phyloP scores from a whole-genome alignment of 2,797 vertebrate genomes.

The Sebastes trivittatus region DNA sequence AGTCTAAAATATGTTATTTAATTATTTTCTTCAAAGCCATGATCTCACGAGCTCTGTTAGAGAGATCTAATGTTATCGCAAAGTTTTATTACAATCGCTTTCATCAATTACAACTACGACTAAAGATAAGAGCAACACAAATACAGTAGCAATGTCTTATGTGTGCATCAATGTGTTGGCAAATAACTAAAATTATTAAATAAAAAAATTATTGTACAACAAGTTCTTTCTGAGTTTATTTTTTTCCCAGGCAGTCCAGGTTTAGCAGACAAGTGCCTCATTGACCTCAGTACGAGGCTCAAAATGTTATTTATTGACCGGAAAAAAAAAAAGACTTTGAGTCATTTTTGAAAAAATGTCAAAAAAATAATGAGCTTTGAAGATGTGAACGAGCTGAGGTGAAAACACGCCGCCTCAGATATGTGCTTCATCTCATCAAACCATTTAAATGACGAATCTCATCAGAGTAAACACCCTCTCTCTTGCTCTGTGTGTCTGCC shows the following conservation, averaged over 20 bases:
- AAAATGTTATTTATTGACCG: not conserved
- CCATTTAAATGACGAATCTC: conserved; percentile 41
- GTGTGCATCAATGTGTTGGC: not conserved
- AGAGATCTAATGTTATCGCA: not conserved
- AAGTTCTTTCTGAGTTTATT: not conserved
- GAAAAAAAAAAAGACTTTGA: not conserved
- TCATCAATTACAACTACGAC: not conserved
- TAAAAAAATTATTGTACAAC: not conserved
- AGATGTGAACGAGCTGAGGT: conserved; percentile 3
- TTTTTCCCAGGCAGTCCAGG: not conserved
- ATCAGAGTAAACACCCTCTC: conserved; percentile 28
- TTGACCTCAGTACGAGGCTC: not conserved
- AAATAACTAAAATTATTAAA: not conserved
- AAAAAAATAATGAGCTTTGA: conserved; percentile 2
- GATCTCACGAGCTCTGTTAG: too few species aligned
- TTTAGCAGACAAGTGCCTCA: not conserved
- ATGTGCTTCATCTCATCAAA: conserved; percentile 9
- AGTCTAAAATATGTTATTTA: too few species aligned
- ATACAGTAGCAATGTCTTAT: not conserved
- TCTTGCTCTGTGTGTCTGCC: conserved; percentile 15
- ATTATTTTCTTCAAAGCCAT: too few species aligned
- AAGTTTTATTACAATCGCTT: not conserved
- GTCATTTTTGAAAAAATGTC: not conserved
- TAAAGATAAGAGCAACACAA: not conserved
- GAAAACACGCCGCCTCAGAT: not conserved